Evolutionary conservation across 2,797 vertebrate genomes (phyloP).

Genomic region (Capromys pilorides): DNA sequence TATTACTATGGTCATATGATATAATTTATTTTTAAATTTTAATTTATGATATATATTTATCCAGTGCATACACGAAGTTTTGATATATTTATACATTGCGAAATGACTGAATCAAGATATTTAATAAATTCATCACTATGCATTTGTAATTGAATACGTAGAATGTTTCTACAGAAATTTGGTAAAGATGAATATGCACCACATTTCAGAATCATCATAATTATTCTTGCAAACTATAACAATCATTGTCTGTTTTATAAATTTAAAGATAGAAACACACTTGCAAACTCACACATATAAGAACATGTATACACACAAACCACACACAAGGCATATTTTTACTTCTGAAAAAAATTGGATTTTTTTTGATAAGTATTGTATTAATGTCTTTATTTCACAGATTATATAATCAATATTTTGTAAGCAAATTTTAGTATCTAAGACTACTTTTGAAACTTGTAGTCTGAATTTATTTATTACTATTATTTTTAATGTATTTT

Average conservation of each 20-base stretch:
- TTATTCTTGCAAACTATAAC: not conserved
- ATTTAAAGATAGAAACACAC: not conserved
- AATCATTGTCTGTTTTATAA: not conserved
- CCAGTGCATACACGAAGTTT: not conserved
- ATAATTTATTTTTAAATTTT: not conserved
- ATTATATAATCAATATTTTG: slow-evolving; percentile 16
- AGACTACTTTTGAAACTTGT: not conserved
- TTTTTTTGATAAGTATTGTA: not conserved
- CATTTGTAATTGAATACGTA: slow-evolving; percentile 10
- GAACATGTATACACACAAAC: not conserved
- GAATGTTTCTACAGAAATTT: not conserved
- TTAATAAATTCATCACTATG: not conserved
- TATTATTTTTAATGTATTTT: too few species aligned
- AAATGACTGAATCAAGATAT: not conserved
- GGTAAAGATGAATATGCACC: not conserved
- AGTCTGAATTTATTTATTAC: not conserved
- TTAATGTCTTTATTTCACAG: slow-evolving; percentile 19
- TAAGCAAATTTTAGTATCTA: not conserved
- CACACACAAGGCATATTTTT: not conserved
- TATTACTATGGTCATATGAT: not conserved
- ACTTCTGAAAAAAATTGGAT: not conserved
- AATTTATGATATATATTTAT: not conserved
- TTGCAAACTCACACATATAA: not conserved
- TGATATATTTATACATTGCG: not conserved
- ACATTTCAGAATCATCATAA: slow-evolving; percentile 33